phyloP scores from a whole-genome alignment of 2,888 invertebrate genomes.

The Latrodectus elegans region DNA sequence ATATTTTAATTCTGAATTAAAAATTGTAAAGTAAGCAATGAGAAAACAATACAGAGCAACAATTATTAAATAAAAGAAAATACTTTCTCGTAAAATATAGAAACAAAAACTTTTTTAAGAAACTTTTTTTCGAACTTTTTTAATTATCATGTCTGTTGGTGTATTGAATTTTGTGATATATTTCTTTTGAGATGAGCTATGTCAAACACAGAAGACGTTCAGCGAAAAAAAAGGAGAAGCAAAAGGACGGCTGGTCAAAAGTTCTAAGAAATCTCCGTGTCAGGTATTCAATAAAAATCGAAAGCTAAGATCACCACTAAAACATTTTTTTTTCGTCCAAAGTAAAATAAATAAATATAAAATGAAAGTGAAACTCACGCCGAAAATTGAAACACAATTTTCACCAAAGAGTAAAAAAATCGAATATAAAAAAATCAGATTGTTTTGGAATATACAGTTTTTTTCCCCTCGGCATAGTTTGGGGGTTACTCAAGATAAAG shows the following conservation, averaged over 20 bases:
- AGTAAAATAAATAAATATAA: slow-evolving; percentile 57
- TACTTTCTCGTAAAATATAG: too few species aligned
- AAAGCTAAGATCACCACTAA: slow-evolving; percentile 33
- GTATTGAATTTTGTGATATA: not conserved
- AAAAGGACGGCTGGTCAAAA: not conserved
- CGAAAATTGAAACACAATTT: slow-evolving; percentile 59
- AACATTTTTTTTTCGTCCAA: slow-evolving; percentile 3
- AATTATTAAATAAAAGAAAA: too few species aligned
- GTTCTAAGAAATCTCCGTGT: slow-evolving; percentile 1
- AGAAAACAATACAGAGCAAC: too few species aligned
- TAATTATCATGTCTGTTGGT: not conserved
- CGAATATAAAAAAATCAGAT: slow-evolving; percentile 20
- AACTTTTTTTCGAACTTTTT: not conserved
- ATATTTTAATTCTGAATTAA: too few species aligned
- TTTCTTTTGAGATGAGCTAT: not conserved
- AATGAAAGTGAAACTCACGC: slow-evolving; percentile 48
- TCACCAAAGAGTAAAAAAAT: slow-evolving; percentile 23
- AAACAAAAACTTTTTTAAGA: not conserved
- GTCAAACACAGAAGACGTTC: not conserved
- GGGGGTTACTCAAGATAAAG: slow-evolving; percentile 28
- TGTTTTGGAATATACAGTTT: slow-evolving; percentile 16
- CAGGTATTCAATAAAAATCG: slow-evolving; percentile 51
- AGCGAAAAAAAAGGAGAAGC: not conserved
- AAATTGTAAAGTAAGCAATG: too few species aligned
- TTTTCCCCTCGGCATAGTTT: slow-evolving; percentile 17